Evolutionary conservation across 2,797 vertebrate genomes (phyloP), one percentile per base, ranked within the genome.

Genomic region (Cephalopachus bancanus): DNA sequence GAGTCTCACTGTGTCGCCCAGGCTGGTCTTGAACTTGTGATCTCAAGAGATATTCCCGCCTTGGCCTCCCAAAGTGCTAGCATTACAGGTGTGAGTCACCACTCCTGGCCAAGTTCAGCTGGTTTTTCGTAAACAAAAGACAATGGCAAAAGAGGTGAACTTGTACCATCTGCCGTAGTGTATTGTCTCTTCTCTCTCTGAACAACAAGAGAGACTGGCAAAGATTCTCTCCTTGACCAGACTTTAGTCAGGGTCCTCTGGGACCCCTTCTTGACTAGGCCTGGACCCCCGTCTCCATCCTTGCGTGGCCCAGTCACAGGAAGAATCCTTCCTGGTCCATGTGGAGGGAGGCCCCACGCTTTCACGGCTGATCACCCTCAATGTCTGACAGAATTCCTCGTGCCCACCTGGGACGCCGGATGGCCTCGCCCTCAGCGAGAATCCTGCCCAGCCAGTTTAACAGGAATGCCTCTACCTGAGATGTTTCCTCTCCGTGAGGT

Each of bases 341-440:
- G 65, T 65, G 72, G 69, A 97, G 72, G 81, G 53, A 51, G 55
- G n/a, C 9, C 24, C 69, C 37, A 3, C 69, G 28, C 6, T 51
- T 20, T 57, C 55, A 49, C 24, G 86, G 55, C 53, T 62, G 33
- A 83, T 75, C 51, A 74, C 67, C 26, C 72, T 44, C 33, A 17
- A 26, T 65, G 76, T 59, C 89, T 86, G 33, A 78, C 83, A 64
- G 51, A 89, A 95, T 64, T 75, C 57, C 33, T 79, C 33, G 26
- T 24, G 11, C 20, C 53, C 8, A 20, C 7, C 10, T 84, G 79
- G 80, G 74, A 60, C 55, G 55, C 20, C 62, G 59, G 79, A 28
- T 37, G 44, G 37, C 55, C 44, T 19, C 37, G 30, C 53, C 90
- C 87, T 94, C 53, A 64, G 89, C 33, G 83, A 55, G 84, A 94